Conservation (phyloP, 2,113 vertebrate genomes). For the Chaetodon trifascialis region DNA sequence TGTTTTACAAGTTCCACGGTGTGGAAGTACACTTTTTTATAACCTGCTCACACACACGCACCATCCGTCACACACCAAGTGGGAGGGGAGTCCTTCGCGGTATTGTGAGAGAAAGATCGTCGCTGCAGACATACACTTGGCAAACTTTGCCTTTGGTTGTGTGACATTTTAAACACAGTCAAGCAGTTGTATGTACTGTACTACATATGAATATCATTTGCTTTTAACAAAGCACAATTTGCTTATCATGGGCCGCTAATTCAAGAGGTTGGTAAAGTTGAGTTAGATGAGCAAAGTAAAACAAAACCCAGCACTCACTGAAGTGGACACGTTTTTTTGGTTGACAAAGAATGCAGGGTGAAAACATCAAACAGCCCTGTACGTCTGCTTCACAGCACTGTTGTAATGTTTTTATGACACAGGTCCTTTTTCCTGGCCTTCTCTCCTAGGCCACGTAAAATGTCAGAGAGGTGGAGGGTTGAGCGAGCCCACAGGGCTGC, state of each 20-base stretch:
- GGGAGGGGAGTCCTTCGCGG: constrained; percentile 20
- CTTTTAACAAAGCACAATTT: not conserved
- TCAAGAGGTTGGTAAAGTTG: not conserved
- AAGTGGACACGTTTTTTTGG: constrained; percentile 30
- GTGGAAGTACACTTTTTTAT: constrained; percentile 78
- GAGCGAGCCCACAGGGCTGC: constrained; percentile 47
- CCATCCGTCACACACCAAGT: constrained; percentile 60
- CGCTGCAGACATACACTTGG: constrained; percentile 11
- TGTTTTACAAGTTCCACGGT: constrained; percentile 80
- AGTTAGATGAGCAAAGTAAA: not conserved
- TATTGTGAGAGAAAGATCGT: constrained; percentile 42
- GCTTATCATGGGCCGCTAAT: not conserved
- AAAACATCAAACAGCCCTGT: constrained; percentile 69
- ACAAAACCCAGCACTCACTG: not conserved
- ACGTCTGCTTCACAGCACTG: constrained; percentile 48
- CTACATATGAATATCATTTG: not conserved
- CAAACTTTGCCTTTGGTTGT: not conserved
- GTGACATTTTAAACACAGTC: constrained; percentile 6
- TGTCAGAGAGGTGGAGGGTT: constrained; percentile 61
- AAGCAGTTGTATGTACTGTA: not conserved
- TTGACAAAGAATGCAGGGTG: constrained; percentile 43
- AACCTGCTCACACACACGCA: constrained; percentile 70
- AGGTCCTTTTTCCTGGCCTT: constrained; percentile 54
- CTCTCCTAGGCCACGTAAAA: constrained; percentile 73
- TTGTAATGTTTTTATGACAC: constrained; percentile 74